Conservation (phyloP, 2,888 invertebrate genomes). For the Chrysotoxum bicinctum region DNA sequence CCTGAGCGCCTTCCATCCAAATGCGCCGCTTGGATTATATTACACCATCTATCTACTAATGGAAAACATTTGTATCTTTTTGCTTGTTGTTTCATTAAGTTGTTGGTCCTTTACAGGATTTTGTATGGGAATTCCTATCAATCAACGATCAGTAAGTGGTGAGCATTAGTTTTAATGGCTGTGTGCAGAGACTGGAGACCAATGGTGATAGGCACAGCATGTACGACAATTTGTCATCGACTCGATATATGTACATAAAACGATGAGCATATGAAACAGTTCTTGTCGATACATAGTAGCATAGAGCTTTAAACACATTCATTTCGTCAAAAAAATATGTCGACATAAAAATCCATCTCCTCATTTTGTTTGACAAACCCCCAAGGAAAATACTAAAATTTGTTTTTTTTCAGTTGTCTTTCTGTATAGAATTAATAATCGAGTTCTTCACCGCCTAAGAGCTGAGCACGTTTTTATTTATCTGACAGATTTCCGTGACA, state of each 20-base stretch:
- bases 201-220: slow-evolving; percentile 25
- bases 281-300: too few species aligned
- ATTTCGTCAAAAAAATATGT: too few species aligned
- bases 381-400: too few species aligned
- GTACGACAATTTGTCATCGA: slow-evolving; percentile 11
- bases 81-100: slow-evolving; percentile 50
- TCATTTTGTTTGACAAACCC: too few species aligned
- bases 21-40: slow-evolving; percentile 60
- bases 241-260: too few species aligned
- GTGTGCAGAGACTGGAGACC: neutral
- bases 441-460: neutral
- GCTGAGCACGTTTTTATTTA: neutral
- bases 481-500: neutral
- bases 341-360: too few species aligned
- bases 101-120: slow-evolving; percentile 53
- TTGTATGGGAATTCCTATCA: slow-evolving; percentile 51
- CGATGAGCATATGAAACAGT: neutral
- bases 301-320: too few species aligned
- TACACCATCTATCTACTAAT: slow-evolving; percentile 61
- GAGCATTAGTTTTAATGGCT: slow-evolving; percentile 37
- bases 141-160: slow-evolving; percentile 56
- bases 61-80: slow-evolving; percentile 60
- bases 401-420: neutral
- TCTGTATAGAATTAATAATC: neutral
- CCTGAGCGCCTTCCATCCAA: slow-evolving; percentile 29